Evolutionary conservation across 2,797 vertebrate genomes (phyloP), one percentile per base, ranked within the genome.

Genomic region (Pangasius macronema): DNA sequence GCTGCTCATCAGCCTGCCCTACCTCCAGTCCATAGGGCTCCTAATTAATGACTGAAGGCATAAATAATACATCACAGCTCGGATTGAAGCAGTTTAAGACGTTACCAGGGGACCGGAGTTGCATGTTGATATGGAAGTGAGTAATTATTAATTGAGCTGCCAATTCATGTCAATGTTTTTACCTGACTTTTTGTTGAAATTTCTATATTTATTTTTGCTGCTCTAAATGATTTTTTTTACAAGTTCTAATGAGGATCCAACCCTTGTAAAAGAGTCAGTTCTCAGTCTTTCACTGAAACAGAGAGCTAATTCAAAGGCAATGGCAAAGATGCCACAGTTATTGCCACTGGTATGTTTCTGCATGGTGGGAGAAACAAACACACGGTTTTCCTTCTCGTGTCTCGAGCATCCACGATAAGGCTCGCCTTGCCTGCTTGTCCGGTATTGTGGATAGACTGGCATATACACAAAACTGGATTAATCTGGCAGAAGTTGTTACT

Each of bases 1-100:
- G 68, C 42, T n/a, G 61, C 67, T 79, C 65, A 33, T 77, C 57
- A 88, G 55, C 53, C 8, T 84, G 77, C 65, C 82, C 13, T 6
- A 14, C 57, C 20, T 46, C 77, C 81, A 72, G 61, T 77, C 83
- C 76, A 61, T 72, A 27, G 33, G 75, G 39, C 57, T 82, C 39
- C 84, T 83, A 88, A 89, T 90, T 73, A 91, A 90, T 83, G 83
- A 70, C 42, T 81, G 39, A 82, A 82, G 36, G 14, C 36, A 82
- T 93, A 86, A 93, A 94, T 92, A 92, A 94, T 94, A 92, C 86
- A 93, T 87, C 91, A 90, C 89, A 86, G 92, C 92, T 92, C 87
- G 89, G 88, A 92, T 90, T 88, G 81, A 80, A 53, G 55, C 87
- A 89, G 91, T 93, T 92, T 72, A 79, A 79, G 53, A 8, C 7